Conservation (phyloP, 2,797 vertebrate species). For the Typhlichthys eigenmanni region DNA sequence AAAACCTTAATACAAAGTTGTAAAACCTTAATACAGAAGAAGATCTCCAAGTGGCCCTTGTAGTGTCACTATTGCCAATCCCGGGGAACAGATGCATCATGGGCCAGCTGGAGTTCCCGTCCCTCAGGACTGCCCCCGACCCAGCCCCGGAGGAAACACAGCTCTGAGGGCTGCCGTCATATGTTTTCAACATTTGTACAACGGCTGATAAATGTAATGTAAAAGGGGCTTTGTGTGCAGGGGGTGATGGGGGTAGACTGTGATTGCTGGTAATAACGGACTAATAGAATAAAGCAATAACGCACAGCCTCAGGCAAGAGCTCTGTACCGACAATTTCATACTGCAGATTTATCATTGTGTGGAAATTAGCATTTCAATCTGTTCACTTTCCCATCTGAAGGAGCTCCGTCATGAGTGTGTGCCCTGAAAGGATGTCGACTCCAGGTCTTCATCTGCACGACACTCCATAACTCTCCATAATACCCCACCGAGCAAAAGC, state of each 20-base stretch:
- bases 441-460: slow-evolving; percentile 51
- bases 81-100: slow-evolving; percentile 74
- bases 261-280: slow-evolving; percentile 86
- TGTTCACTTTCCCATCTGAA: slow-evolving; percentile 74
- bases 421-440: slow-evolving; percentile 46
- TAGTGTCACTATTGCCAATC: slow-evolving; percentile 66
- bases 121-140: slow-evolving; percentile 55
- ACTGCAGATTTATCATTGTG: slow-evolving; percentile 80
- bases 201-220: slow-evolving; percentile 83
- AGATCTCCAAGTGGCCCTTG: slow-evolving; percentile 61
- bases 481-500: slow-evolving; percentile 46
- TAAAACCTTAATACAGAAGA: slow-evolving; percentile 43
- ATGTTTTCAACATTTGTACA: slow-evolving; percentile 81
- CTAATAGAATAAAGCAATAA: slow-evolving; percentile 89
- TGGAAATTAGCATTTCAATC: slow-evolving; percentile 81
- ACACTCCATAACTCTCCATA: slow-evolving; percentile 49
- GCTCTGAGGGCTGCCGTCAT: slow-evolving; percentile 78
- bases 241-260: slow-evolving; percentile 72
- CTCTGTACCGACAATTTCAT: slow-evolving; percentile 77
- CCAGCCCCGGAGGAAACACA: slow-evolving; percentile 71
- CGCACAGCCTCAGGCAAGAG: slow-evolving; percentile 70
- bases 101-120: slow-evolving; percentile 73
- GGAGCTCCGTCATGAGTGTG: slow-evolving; percentile 63
- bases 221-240: slow-evolving; percentile 72
- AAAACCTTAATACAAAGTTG: slow-evolving; percentile 34